These are phyloP conservation scores for Epinephelus lanceolatus DNA, from an alignment of 2,113 vertebrate genomes.

Conservation along the genomic window DNA sequence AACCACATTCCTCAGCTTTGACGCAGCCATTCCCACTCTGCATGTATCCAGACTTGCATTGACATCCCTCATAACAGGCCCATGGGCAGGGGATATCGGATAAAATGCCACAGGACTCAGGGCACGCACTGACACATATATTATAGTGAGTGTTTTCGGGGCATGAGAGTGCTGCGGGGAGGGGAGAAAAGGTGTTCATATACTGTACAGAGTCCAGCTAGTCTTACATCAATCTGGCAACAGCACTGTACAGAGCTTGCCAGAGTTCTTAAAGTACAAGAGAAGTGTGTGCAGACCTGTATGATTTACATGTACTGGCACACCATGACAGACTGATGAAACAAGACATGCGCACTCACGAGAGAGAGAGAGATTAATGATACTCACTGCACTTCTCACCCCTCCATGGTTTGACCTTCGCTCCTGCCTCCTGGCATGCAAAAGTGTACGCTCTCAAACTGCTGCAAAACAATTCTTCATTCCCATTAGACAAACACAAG, in stretches of 20 bases:
- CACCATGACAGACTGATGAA: slow-evolving; percentile 29
- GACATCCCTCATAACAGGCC: slow-evolving; percentile 62
- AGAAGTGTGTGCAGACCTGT: slow-evolving; percentile 26
- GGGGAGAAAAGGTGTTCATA: slow-evolving; percentile 2
- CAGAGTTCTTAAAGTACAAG: slow-evolving; percentile 34
- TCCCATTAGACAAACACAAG: slow-evolving; percentile 54
- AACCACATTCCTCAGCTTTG: slow-evolving; percentile 56
- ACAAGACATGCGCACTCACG: background rate
- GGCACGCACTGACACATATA: slow-evolving; percentile 57
- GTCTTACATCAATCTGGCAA: slow-evolving; percentile 34
- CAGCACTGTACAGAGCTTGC: slow-evolving; percentile 13
- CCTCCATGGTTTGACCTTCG: slow-evolving; percentile 58
- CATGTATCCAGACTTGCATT: slow-evolving; percentile 45
- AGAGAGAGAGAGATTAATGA: slow-evolving; percentile 4
- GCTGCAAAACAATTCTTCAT: slow-evolving; percentile 46
- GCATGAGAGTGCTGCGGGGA: slow-evolving; percentile 47
- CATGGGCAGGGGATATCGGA: slow-evolving; percentile 43
- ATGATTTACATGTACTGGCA: slow-evolving; percentile 38
- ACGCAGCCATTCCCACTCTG: slow-evolving; percentile 46
- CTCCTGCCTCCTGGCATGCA: slow-evolving; percentile 60
- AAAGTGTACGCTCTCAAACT: slow-evolving; percentile 58
- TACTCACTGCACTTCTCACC: slow-evolving; percentile 64
- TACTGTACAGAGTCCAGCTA: slow-evolving; percentile 15
- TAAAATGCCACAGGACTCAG: slow-evolving; percentile 51
- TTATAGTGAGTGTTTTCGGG: slow-evolving; percentile 54